Percentiles rank a stretch among this genome's conserved stretches.
phyloP scores from a whole-genome alignment of 1,140 invertebrate species.

The Heliothis virescens region DNA sequence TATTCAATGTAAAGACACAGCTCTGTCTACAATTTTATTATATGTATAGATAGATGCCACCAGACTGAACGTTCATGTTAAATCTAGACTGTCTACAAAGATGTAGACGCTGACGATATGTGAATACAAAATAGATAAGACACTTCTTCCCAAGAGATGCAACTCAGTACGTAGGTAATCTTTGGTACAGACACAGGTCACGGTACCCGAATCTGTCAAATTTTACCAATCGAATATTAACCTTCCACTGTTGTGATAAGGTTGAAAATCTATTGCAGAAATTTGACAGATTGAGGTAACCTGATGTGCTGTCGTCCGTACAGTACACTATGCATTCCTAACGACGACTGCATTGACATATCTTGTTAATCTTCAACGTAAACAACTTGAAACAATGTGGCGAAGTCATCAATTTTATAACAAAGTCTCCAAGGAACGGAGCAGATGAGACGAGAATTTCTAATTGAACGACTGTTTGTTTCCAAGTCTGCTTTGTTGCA shows the following conservation, averaged over 20 bases:
- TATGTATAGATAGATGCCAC: too few species aligned
- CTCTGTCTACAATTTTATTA: too few species aligned
- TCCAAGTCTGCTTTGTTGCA: not conserved
- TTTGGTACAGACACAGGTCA: too few species aligned
- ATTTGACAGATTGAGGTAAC: too few species aligned
- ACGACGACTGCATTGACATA: slow-evolving; percentile 23
- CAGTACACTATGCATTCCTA: slow-evolving; percentile 11
- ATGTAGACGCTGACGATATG: slow-evolving; percentile 5
- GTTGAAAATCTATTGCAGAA: too few species aligned
- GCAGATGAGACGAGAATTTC: not conserved
- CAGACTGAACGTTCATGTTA: not conserved
- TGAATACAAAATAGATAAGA: slow-evolving; percentile 33
- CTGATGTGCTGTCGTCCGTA: too few species aligned
- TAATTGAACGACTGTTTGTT: not conserved
- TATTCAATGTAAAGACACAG: too few species aligned
- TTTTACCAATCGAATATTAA: too few species aligned
- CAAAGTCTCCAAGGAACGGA: not conserved
- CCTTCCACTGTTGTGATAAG: too few species aligned
- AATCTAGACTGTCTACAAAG: slow-evolving; percentile 13
- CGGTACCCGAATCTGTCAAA: too few species aligned
- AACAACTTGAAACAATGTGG: not conserved
- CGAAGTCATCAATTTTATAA: slow-evolving; percentile 25
- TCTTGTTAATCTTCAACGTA: slow-evolving; percentile 26
- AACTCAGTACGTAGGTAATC: not conserved
- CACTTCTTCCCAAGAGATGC: not conserved